Percentiles rank a stretch among this genome's conserved stretches.
Evolutionary conservation across 2,113 vertebrate genomes (phyloP).

Genomic region (Harpagus bidentatus): DNA sequence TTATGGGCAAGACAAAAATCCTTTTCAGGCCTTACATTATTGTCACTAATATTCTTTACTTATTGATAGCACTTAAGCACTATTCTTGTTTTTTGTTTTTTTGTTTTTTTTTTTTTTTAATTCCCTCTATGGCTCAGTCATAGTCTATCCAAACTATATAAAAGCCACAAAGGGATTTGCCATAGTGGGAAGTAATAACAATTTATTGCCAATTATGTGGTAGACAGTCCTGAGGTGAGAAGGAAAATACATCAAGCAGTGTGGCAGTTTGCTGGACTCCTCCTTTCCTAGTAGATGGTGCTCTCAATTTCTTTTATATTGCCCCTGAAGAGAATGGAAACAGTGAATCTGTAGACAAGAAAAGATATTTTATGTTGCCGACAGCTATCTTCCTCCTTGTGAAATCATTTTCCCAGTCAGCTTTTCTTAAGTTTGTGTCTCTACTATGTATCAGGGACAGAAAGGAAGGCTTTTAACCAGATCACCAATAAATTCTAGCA

Average conservation of each 20-base stretch:
- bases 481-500: not conserved
- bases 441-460: not conserved
- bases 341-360: not conserved
- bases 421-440: not conserved
- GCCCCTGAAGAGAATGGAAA: not conserved
- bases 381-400: not conserved
- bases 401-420: not conserved
- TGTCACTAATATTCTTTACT: not conserved
- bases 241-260: not conserved
- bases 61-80: not conserved
- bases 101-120: not conserved
- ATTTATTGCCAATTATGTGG: conserved; percentile 33
- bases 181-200: not conserved
- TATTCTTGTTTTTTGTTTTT: not conserved
- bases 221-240: not conserved
- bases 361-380: not conserved
- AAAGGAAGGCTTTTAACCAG: not conserved
- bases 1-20: not conserved
- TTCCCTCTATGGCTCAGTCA: not conserved
- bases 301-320: not conserved
- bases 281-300: not conserved
- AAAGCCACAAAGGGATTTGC: not conserved
- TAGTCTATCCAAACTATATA: not conserved
- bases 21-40: not conserved
- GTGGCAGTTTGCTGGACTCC: not conserved